These are phyloP conservation scores for Nebria ingens DNA, from an alignment of 1,140 invertebrate species.

Conservation along the genomic window DNA sequence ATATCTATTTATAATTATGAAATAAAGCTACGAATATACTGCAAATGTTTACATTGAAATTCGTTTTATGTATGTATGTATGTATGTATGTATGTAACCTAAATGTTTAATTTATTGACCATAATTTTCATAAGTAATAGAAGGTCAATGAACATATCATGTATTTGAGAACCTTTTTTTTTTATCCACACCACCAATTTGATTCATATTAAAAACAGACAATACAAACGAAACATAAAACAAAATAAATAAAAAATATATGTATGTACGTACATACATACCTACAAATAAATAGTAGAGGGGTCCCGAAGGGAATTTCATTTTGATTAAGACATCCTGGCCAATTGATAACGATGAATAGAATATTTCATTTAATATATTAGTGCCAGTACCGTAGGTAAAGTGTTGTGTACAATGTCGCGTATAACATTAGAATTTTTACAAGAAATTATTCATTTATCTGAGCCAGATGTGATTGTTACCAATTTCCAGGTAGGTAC, in stretches of 20 bases:
- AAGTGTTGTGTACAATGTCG: not conserved
- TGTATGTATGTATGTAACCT: not conserved
- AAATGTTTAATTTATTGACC: not conserved
- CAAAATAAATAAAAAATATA: not conserved
- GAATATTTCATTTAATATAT: not conserved
- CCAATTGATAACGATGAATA: not conserved
- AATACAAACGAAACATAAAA: not conserved
- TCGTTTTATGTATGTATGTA: not conserved
- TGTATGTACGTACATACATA: not conserved
- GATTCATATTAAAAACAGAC: not conserved
- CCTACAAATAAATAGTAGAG: too few species aligned
- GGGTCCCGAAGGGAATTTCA: too few species aligned
- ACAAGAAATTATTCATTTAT: not conserved
- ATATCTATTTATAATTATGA: not conserved
- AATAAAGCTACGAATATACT: not conserved
- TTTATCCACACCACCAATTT: not conserved
- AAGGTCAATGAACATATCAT: not conserved
- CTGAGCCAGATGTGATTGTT: not conserved
- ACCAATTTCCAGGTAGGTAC: not conserved
- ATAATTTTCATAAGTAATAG: not conserved
- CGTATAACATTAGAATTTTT: not conserved
- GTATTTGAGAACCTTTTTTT: not conserved
- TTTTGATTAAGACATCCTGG: not conserved
- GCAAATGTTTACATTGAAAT: not conserved
- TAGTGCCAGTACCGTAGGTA: too few species aligned